These are phyloP conservation scores for Nibea coibor DNA, from an alignment of 2,113 vertebrate species.

Conservation along the genomic window DNA sequence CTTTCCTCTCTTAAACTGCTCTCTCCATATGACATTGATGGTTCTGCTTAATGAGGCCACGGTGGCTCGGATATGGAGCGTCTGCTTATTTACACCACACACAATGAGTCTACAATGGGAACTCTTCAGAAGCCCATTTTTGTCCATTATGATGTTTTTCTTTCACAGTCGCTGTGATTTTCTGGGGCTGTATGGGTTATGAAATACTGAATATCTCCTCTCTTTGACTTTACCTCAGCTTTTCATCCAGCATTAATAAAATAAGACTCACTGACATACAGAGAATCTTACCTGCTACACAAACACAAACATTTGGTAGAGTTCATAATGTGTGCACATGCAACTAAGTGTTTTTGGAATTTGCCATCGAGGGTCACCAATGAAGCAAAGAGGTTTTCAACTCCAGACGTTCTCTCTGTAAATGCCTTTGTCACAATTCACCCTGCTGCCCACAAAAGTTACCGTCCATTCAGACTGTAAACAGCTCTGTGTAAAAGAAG, in stretches of 20 bases:
- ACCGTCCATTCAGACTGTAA: no score
- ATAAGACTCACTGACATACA: neutral
- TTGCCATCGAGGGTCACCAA: neutral
- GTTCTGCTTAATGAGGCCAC: constrained; percentile 36
- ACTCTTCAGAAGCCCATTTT: constrained; percentile 7
- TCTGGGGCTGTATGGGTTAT: neutral
- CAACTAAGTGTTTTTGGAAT: no score
- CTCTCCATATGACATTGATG: constrained; percentile 33
- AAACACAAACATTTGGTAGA: no score
- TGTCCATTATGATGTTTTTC: constrained; percentile 13
- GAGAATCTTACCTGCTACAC: neutral
- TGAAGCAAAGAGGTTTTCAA: neutral
- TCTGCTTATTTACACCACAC: constrained; percentile 49
- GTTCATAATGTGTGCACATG: no score
- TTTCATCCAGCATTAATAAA: neutral
- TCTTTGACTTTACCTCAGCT: no score
- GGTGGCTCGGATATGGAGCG: constrained; percentile 17
- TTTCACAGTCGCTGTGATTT: constrained; percentile 1
- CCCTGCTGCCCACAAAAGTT: neutral
- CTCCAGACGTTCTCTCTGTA: neutral
- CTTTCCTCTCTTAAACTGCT: constrained; percentile 21
- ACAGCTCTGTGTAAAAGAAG: no score
- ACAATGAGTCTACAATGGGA: constrained; percentile 9
- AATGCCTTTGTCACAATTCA: neutral
- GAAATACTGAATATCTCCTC: no score